phyloP scores from a whole-genome alignment of 2,797 vertebrate genomes.

The Forpus xanthops region DNA sequence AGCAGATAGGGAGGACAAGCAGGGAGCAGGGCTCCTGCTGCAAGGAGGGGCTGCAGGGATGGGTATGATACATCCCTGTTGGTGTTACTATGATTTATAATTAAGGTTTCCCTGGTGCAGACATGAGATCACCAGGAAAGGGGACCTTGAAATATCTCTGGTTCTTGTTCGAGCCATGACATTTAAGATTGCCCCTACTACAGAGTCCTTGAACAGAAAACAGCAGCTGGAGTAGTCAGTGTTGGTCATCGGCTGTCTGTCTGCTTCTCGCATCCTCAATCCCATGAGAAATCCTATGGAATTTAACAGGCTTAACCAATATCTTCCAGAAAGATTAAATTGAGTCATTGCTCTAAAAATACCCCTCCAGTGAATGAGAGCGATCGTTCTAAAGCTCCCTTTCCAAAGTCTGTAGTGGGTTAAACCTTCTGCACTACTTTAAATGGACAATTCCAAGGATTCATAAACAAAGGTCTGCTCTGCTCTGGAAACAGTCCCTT shows the following conservation, averaged over 20 bases:
- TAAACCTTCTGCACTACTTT: neutral
- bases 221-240: slow-evolving; percentile 2
- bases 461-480: neutral
- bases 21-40: neutral
- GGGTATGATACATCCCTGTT: neutral
- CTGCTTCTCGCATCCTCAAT: neutral
- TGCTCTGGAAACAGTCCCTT: neutral
- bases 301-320: slow-evolving; percentile 31
- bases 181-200: slow-evolving; percentile 9
- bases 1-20: neutral
- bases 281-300: slow-evolving; percentile 30
- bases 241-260: slow-evolving; percentile 26
- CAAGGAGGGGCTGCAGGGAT: neutral
- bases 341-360: slow-evolving; percentile 3
- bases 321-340: slow-evolving; percentile 23
- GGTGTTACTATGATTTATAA: slow-evolving; percentile 2
- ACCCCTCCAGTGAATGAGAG: neutral
- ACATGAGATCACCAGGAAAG: slow-evolving; percentile 39
- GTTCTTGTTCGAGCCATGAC: neutral
- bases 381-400: neutral
- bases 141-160: slow-evolving; percentile 24
- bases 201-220: slow-evolving; percentile 10
- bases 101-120: slow-evolving; percentile 29
- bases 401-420: neutral
- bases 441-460: neutral